Evolutionary conservation across 2,888 invertebrate species (phyloP).

Genomic region (Scaptomyza parva): DNA sequence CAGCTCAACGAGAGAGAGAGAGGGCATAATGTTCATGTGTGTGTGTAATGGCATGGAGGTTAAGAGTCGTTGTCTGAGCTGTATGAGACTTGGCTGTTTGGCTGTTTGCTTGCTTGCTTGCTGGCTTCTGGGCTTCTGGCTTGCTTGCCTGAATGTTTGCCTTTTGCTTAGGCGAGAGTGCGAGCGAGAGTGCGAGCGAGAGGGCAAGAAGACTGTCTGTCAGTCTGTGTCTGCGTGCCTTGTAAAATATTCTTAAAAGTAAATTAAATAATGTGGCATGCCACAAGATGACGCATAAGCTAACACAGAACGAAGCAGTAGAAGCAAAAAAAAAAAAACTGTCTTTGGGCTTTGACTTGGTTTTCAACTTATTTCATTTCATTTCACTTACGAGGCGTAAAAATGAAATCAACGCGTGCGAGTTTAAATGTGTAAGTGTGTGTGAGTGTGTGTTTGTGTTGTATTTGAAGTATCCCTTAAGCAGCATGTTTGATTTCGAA

Average conservation of each 20-base stretch:
- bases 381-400: constrained; percentile 78
- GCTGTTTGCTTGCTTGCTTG: constrained; percentile 4
- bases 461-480: constrained; percentile 56
- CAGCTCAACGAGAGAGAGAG: constrained; percentile 1
- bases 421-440: constrained; percentile 33
- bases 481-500: constrained; percentile 70
- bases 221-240: constrained; percentile 43
- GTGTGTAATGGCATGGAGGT: constrained; percentile 21
- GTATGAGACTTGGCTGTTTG: neutral
- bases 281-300: constrained; percentile 63
- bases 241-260: constrained; percentile 71
- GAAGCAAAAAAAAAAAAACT: constrained; percentile 8
- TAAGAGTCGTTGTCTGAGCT: constrained; percentile 39
- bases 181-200: neutral
- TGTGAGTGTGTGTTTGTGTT: constrained; percentile 26
- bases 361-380: constrained; percentile 64
- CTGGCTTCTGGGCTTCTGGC: too few species aligned
- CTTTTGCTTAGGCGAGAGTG: constrained; percentile 15
- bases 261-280: constrained; percentile 81
- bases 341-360: constrained; percentile 19
- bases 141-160: constrained; percentile 22
- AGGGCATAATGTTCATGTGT: constrained; percentile 11
- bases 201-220: constrained; percentile 18
- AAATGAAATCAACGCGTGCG: constrained; percentile 70
- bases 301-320: neutral